Conservation (phyloP, 2,113 vertebrate species). For the Mesembrinibis cayennensis region DNA sequence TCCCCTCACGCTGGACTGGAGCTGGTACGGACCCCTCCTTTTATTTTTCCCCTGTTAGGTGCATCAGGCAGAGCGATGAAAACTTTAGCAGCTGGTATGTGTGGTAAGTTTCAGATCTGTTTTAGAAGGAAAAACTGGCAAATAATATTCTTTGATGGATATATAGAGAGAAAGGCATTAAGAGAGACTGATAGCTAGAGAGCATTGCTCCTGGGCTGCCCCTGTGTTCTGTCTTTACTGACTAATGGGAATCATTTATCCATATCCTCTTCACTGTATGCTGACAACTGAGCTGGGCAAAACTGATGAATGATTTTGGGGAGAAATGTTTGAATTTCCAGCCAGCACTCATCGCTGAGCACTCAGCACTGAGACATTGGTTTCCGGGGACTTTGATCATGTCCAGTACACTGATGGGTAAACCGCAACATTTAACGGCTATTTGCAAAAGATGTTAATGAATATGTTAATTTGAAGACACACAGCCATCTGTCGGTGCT, state of each 20-base stretch:
- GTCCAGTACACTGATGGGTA: neutral
- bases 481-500: constrained; percentile 26
- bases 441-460: constrained; percentile 41
- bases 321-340: constrained; percentile 13
- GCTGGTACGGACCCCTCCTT: too few species aligned
- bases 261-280: neutral
- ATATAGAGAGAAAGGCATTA: constrained; percentile 36
- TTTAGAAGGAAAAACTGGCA: neutral
- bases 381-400: neutral
- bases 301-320: neutral
- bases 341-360: neutral
- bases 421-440: neutral
- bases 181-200: constrained; percentile 39
- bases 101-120: constrained; percentile 69
- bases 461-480: constrained; percentile 49
- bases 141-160: constrained; percentile 37
- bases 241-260: constrained; percentile 63
- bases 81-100: constrained; percentile 65
- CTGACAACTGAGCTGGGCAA: constrained; percentile 21
- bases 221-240: constrained; percentile 50
- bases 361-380: neutral
- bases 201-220: constrained; percentile 51
- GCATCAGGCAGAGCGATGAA: neutral
- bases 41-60: constrained; percentile 55
- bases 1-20: neutral